Evolutionary conservation across 2,113 vertebrate species (phyloP).

Genomic region (Cathartes aura): DNA sequence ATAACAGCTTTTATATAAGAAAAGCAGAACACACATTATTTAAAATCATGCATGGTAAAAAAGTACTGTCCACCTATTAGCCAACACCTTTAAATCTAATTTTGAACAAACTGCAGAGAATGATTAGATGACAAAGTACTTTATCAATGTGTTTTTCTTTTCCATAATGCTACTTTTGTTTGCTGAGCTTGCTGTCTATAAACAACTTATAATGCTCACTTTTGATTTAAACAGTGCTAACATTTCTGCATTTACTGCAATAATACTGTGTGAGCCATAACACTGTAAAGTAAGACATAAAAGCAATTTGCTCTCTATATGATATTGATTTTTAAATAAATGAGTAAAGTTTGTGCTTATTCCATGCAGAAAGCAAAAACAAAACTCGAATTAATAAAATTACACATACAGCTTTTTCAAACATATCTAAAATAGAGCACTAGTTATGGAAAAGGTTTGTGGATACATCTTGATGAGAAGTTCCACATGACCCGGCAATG

Average conservation of each 20-base stretch:
- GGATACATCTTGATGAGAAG: background rate
- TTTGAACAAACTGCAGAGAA: conserved; percentile 29
- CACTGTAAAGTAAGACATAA: conserved; percentile 17
- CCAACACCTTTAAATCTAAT: background rate
- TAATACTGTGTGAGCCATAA: conserved; percentile 27
- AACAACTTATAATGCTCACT: background rate
- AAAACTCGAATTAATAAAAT: conserved; percentile 42
- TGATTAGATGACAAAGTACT: conserved; percentile 9
- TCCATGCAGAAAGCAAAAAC: background rate
- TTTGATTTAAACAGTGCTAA: conserved; percentile 55
- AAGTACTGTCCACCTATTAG: background rate
- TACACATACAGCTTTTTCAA: background rate
- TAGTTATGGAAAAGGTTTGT: background rate
- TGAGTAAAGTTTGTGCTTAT: conserved; percentile 44
- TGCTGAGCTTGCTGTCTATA: conserved; percentile 12
- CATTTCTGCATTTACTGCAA: conserved; percentile 59
- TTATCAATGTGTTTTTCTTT: conserved; percentile 16
- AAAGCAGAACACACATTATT: background rate
- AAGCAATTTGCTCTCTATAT: conserved; percentile 61
- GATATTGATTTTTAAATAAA: conserved; percentile 72
- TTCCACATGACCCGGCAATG: no score
- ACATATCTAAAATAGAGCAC: background rate
- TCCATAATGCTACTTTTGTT: background rate
- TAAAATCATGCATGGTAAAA: background rate
- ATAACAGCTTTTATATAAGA: background rate